Evolutionary conservation across 1,140 invertebrate species (phyloP).

Genomic region (Caenorhabditis inopinata): DNA sequence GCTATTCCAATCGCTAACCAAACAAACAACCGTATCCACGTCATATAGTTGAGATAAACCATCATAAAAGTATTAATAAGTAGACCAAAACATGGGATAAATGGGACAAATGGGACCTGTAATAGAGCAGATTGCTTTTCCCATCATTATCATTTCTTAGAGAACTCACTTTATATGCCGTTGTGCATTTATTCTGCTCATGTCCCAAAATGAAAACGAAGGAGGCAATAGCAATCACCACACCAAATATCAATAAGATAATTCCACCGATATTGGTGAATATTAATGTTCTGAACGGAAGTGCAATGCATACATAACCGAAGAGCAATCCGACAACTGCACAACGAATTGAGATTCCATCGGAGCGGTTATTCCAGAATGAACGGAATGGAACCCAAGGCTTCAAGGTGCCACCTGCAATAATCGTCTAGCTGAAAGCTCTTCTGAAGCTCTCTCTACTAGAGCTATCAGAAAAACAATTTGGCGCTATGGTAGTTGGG

Average conservation of each 20-base stretch:
- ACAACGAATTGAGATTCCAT: constrained; percentile 6
- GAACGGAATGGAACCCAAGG: constrained; percentile 28
- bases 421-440: too few species aligned
- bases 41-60: constrained; percentile 78
- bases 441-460: too few species aligned
- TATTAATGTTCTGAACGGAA: neutral
- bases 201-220: constrained; percentile 76
- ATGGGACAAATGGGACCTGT: constrained; percentile 81
- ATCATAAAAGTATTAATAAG: constrained; percentile 84
- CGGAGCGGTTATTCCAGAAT: constrained; percentile 6
- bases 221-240: constrained; percentile 66
- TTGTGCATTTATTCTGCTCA: constrained; percentile 39
- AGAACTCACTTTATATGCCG: constrained; percentile 48
- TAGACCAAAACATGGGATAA: constrained; percentile 80
- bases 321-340: neutral
- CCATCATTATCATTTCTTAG: constrained; percentile 10
- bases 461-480: too few species aligned
- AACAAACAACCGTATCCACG: constrained; percentile 82
- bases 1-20: constrained; percentile 75
- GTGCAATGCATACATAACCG: constrained; percentile 25
- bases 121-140: neutral
- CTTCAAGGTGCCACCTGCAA: constrained; percentile 20
- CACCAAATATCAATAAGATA: neutral
- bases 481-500: too few species aligned
- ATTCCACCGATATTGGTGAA: neutral